Conservation (phyloP, 2,113 vertebrate genomes). For the Protomyctophum bolini region DNA sequence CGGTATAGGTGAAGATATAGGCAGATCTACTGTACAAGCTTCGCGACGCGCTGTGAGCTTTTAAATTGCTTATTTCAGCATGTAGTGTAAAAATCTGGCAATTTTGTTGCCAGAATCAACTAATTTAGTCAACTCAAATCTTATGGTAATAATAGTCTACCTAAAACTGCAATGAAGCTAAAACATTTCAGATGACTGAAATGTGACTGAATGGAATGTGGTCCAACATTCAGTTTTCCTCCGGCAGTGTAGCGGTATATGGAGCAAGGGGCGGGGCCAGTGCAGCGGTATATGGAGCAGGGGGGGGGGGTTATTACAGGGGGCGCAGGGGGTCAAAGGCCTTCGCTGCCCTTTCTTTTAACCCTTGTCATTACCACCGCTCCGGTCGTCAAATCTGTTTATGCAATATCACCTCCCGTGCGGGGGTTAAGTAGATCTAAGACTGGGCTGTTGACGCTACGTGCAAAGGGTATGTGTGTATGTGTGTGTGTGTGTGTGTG, state of each 20-base stretch:
- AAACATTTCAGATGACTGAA: no score
- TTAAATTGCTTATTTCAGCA: no score
- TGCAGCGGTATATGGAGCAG: neutral
- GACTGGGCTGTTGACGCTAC: constrained; percentile 35
- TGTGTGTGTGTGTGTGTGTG: constrained; percentile 17
- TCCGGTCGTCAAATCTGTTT: constrained; percentile 19
- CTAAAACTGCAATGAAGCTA: no score
- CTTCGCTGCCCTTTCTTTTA: neutral
- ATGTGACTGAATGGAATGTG: neutral
- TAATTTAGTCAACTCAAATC: no score
- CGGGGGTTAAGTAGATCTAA: constrained; percentile 50
- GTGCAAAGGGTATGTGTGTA: neutral
- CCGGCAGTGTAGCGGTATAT: neutral
- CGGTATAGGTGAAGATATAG: no score
- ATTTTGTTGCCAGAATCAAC: no score
- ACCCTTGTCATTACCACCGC: neutral
- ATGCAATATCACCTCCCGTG: constrained; percentile 8
- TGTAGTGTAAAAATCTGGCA: no score
- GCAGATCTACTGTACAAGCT: no score
- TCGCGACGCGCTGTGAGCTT: no score
- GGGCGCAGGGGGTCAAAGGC: constrained; percentile 19
- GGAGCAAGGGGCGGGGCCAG: neutral
- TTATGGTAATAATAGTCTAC: no score
- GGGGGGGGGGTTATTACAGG: neutral
- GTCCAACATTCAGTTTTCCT: constrained; percentile 15